Evolutionary conservation across 1,140 invertebrate species (phyloP), one percentile per base, ranked within the genome.

Genomic region (Pseudachorutes palmiensis): DNA sequence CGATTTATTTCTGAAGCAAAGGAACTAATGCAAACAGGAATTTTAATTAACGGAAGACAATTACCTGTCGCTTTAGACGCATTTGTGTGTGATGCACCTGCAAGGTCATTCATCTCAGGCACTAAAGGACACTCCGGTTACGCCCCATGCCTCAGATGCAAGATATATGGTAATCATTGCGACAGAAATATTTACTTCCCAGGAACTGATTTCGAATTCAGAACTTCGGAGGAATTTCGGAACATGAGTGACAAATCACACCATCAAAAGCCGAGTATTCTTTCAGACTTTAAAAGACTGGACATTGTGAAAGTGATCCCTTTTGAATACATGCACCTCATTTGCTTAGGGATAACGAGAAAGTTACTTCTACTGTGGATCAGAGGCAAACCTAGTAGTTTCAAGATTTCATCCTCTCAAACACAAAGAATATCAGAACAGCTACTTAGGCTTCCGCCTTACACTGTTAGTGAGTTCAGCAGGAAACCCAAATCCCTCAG

Each of bases 11-110:
- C 65, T 45, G 75, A 75, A 66, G 28, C 61, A 22, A 32, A 30
- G 1, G 9, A 64, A 1, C 22, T 70, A 24, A 33, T 41, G 24
- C 19, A 14, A 49, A 51, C 29, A 65, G 69, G 70, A 26, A 51
- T 75, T 32, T 64, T 28, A 28, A 70, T 26, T 49, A 68, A 16
- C 14, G 24, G 30, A 28, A 59, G 58, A 51, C 64, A 31, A 26
- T 57, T 31, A 26, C 22, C 14, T n/a, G 41, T 77, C 33, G 57
- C 31, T 32, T 64, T 78, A 29, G 51, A 70, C 5, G 71, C 65
- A 30, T 55, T 79, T 60, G 71, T 79, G 60, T 79, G 74, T 70
- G 78, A 80, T 75, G 72, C 76, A 0, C 78, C 78, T 5, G 80
- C 78, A 14, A 75, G 75, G 69, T 71, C 76, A 28, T 79, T 76